A percentile compares a stretch with the other conserved stretches of the same genome.
Conservation (phyloP, 1,140 invertebrate species). For the Papilio aristodemus region DNA sequence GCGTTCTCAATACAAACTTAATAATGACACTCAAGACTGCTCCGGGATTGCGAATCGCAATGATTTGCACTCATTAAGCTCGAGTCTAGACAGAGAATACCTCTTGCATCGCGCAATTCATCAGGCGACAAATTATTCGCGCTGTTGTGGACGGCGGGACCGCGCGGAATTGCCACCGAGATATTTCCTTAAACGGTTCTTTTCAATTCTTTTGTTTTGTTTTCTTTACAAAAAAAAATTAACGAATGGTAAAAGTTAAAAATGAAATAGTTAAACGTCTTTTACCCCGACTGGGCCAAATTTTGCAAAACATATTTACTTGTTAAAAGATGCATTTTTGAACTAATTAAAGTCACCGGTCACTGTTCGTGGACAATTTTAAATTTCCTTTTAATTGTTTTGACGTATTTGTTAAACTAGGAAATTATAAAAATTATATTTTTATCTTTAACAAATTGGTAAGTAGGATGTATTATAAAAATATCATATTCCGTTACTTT, state of each 20-base stretch:
- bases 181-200: slow-evolving; percentile 17
- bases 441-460: neutral
- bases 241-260: neutral
- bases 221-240: slow-evolving; percentile 10
- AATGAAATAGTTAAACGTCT: neutral
- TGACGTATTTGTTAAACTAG: too few species aligned
- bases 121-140: slow-evolving; percentile 52
- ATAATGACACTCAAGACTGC: slow-evolving; percentile 58
- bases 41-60: slow-evolving; percentile 68
- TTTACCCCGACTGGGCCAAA: too few species aligned
- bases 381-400: too few species aligned
- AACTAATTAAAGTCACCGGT: too few species aligned
- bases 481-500: neutral
- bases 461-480: neutral
- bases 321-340: too few species aligned
- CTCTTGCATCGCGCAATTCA: slow-evolving; percentile 65
- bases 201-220: slow-evolving; percentile 11
- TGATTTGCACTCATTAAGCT: slow-evolving; percentile 72
- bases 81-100: slow-evolving; percentile 66
- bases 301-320: too few species aligned
- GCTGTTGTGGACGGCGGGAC: slow-evolving; percentile 36
- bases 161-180: slow-evolving; percentile 35
- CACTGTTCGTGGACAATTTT: too few species aligned
- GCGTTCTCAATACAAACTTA: slow-evolving; percentile 51
- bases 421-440: too few species aligned